Conservation (phyloP, 1,140 invertebrate species). For the Marisa cornuarietis region DNA sequence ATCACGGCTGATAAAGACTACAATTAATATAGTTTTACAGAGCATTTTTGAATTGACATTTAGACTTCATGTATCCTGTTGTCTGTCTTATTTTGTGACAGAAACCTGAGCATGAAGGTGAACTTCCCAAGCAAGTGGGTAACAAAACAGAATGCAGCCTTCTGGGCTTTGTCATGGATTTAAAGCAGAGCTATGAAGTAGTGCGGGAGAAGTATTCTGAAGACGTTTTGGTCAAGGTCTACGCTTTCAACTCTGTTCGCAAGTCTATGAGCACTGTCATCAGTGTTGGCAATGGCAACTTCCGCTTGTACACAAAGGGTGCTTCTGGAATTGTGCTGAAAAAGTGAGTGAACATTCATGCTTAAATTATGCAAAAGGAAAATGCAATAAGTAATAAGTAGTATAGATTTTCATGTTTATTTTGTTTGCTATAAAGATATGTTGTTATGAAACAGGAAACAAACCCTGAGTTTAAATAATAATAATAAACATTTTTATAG, state of each 20-base stretch:
- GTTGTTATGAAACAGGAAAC: no score
- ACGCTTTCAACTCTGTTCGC: slow-evolving; percentile 98
- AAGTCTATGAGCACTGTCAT: slow-evolving; percentile 99
- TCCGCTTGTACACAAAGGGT: slow-evolving; percentile 95
- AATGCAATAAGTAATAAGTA: no score
- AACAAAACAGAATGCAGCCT: slow-evolving; percentile 99
- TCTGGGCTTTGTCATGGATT: slow-evolving; percentile 90
- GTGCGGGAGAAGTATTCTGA: slow-evolving; percentile 89
- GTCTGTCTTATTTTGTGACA: slow-evolving; percentile 58
- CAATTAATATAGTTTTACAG: not conserved
- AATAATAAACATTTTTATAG: no score
- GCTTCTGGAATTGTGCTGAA: slow-evolving; percentile 99
- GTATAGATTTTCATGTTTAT: no score
- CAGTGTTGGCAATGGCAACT: slow-evolving; percentile 74
- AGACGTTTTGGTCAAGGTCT: slow-evolving; percentile 89
- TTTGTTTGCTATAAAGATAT: no score
- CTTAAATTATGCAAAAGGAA: no score
- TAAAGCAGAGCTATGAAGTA: slow-evolving; percentile 92
- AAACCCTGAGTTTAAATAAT: no score
- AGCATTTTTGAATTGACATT: not conserved
- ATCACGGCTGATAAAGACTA: no score
- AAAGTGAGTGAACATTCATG: slow-evolving; percentile 75
- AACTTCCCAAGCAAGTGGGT: slow-evolving; percentile 92
- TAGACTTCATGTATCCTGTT: not conserved
- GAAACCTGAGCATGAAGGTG: slow-evolving; percentile 82